Base-by-base conservation (phyloP, 1,140 invertebrate species). In the Scaptomyza pallida region DNA sequence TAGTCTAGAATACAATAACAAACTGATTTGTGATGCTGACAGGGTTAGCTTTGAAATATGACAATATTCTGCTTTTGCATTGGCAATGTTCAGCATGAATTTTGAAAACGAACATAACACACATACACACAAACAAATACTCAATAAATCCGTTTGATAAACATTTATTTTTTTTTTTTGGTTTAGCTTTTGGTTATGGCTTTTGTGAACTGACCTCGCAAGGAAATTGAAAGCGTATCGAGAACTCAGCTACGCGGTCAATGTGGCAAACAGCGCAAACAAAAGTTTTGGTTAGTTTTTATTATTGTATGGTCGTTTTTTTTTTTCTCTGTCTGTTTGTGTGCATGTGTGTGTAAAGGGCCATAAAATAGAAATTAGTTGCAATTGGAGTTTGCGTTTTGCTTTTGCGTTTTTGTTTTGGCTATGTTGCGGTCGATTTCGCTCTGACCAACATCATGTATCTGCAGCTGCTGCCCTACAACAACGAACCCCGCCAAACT, bases 331-430 rank as follows among this genome's bases (percentile, higher is more conserved):
- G n/a, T n/a, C n/a, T n/a, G n/a, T n/a, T n/a, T n/a, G n/a, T n/a
- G n/a, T n/a, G n/a, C n/a, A n/a, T n/a, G 5, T 48, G 33, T 45
- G n/a, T 41, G 26, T 47, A 44, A 16, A 44, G 54, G 75, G 61
- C 61, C 82, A 86, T 86, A 88, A 86, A 86, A 88, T 73, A 86
- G 82, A 88, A 86, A 86, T 86, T 86, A 86, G 81, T 86, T 88
- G 82, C 82, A 86, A 88, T 88, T 86, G 82, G 74, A 86, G 81
- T 86, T 81, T 86, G 82, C 69, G 82, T 76, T 81, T 78, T 75
- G 79, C 79, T 83, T 77, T 88, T 77, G 81, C 64, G 61, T 77
- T 76, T 88, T 77, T 69, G 77, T 80, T 86, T 77, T 26, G 81
- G 81, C 74, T 81, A 65, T 86, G 82, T 86, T 85, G 77, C 81